Percentiles rank a stretch among this genome's conserved stretches.
Evolutionary conservation across 30 jellyfish, hydroid and myxozoan genomes (phyloP).

Genomic region (Mastigias papua): DNA sequence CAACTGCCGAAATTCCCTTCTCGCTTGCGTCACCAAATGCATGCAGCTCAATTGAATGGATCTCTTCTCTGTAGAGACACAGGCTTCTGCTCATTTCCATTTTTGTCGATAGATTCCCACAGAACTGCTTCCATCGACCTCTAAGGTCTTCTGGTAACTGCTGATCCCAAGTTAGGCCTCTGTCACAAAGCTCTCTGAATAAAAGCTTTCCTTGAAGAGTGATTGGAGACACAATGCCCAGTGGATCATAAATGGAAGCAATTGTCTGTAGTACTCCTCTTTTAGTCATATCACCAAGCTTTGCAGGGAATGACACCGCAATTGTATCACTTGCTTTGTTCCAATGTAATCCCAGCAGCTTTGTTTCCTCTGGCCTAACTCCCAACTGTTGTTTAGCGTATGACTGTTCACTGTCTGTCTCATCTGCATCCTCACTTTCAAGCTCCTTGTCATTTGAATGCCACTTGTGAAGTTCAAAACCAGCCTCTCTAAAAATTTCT

Average conservation of each 20-base stretch:
- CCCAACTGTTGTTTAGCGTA: conserved; percentile 68
- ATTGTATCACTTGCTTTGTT: conserved; percentile 44
- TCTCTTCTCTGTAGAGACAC: conserved; percentile 8
- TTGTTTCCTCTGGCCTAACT: conserved; percentile 36
- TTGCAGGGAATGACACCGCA: conserved; percentile 45
- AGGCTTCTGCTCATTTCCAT: conserved; percentile 45
- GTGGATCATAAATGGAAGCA: conserved; percentile 75
- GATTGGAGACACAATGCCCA: conserved; percentile 63
- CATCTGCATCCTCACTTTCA: conserved; percentile 8
- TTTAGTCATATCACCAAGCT: too few species aligned
- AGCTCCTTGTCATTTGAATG: conserved; percentile 62
- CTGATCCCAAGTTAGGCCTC: conserved; percentile 51
- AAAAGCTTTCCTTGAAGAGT: conserved; percentile 47
- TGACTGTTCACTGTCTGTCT: conserved; percentile 4
- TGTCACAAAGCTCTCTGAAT: conserved; percentile 58
- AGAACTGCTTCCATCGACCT: conserved; percentile 53
- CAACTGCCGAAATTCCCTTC: conserved; percentile 47
- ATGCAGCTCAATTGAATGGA: conserved; percentile 51
- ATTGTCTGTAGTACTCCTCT: conserved; percentile 51
- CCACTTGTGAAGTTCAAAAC: conserved; percentile 73
- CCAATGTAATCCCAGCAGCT: conserved; percentile 65
- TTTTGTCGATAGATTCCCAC: conserved; percentile 20
- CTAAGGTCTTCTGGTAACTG: conserved; percentile 35
- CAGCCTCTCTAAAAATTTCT: conserved; percentile 53
- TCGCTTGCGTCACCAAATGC: conserved; percentile 88